Evolutionary conservation across 2,113 vertebrate genomes (phyloP), one percentile per base, ranked within the genome.

Genomic region (Hippolais icterina): DNA sequence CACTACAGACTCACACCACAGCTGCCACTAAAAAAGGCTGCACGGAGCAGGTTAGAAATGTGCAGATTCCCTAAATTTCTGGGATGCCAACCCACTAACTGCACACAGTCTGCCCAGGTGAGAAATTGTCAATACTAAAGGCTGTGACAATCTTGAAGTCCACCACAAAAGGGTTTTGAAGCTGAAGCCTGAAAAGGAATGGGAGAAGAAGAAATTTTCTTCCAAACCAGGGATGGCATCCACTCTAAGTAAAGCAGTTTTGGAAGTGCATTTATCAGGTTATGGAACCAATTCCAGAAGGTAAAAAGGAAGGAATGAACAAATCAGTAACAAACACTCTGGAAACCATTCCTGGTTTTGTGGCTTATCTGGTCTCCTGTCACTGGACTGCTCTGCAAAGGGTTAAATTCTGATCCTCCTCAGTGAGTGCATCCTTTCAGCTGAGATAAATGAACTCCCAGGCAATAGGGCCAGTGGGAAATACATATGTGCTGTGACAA

Each of bases 391-490:
- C 56, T 87, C 60, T 71, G 61, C 59, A 60, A 89, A 57, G 90
- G 57, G 95, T 92, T 97, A 90, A 91, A 90, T 63, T 49, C 75
- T n/a, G 71, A 83, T 86, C 56, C 65, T 53, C 74, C 63, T 83
- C 12, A 10, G 77, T 52, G 68, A 84, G 57, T 81, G 86, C 78
- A 88, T 69, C 83, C 57, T 57, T 93, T 94, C 89, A 93, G 90
- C 81, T 75, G 87, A 90, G 70, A 86, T 35, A 75, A 96, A 94
- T 59, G 86, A 84, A 75, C 76, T 94, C 88, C 54, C 65, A 95
- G 94, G 84, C 90, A 93, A 92, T 80, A 78, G 57, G 74, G 77
- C 85, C 83, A 83, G 90, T 65, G 83, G 94, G 91, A 96, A 92
- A 86, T 44, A 63, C 87, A 93, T 68, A 88, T 90, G 31, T 50